phyloP scores from a whole-genome alignment of 2,113 vertebrate genomes.

The Miniopterus natalensis region DNA sequence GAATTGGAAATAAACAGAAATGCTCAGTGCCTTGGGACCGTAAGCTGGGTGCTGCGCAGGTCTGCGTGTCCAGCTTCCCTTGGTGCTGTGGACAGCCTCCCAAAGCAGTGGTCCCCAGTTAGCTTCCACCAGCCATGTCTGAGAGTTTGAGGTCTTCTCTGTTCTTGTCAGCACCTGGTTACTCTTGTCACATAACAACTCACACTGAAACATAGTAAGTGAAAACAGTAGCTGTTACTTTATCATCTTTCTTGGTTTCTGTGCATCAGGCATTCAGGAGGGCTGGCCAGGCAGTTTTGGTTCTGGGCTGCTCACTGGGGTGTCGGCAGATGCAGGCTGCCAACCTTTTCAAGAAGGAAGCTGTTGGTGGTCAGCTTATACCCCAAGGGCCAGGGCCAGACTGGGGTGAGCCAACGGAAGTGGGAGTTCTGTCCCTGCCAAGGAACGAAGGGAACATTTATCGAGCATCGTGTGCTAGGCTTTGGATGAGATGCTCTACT shows the following conservation, averaged over 20 bases:
- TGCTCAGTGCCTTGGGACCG: rapidly evolving
- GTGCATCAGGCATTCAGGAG: not conserved
- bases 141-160: not conserved
- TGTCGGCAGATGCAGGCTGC: not conserved
- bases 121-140: not conserved
- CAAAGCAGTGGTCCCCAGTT: not conserved
- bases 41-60: not conserved
- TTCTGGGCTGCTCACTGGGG: not conserved
- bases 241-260: not conserved
- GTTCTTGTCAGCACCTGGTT: not conserved
- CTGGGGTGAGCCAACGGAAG: not conserved
- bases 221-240: not conserved
- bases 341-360: not conserved
- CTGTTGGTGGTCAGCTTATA: not conserved
- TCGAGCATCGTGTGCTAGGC: not conserved
- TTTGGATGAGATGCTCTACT: not conserved
- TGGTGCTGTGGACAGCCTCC: not conserved
- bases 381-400: not conserved
- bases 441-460: not conserved
- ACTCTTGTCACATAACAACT: not conserved
- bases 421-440: not conserved
- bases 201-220: not conserved
- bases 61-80: not conserved
- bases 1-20: not conserved
- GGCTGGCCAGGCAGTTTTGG: not conserved